These are phyloP conservation scores for Cryptophagus acutangulus DNA, from an alignment of 2,888 invertebrate species.

Conservation along the genomic window DNA sequence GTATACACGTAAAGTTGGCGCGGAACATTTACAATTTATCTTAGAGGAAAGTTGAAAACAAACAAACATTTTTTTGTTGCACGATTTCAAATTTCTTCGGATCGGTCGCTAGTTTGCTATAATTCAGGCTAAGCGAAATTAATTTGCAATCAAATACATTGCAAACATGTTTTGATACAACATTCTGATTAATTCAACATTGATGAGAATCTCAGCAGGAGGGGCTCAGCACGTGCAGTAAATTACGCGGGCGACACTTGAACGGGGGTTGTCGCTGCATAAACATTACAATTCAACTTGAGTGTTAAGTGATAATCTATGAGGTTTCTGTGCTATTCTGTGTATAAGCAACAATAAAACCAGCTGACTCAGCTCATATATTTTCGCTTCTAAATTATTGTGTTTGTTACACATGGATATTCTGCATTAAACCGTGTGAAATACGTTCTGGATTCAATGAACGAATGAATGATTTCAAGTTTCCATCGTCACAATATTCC, in stretches of 20 bases:
- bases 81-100: too few species aligned
- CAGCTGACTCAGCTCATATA: conserved; percentile 4
- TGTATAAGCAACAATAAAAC: conserved; percentile 7
- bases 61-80: too few species aligned
- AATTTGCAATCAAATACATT: conserved; percentile 18
- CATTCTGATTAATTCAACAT: conserved; percentile 20
- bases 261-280: conserved; percentile 6
- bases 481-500: too few species aligned
- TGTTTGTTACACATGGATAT: not conserved
- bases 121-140: conserved; percentile 12
- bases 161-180: conserved; percentile 17
- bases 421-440: too few species aligned
- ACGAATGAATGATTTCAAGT: too few species aligned
- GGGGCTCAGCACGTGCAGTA: conserved; percentile 5
- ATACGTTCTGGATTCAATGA: too few species aligned
- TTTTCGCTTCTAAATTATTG: conserved; percentile 2
- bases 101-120: too few species aligned
- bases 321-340: conserved; percentile 2
- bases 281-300: conserved; percentile 9
- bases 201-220: conserved; percentile 20
- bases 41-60: too few species aligned
- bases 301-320: conserved; percentile 13
- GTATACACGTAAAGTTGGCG: too few species aligned
- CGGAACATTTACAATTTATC: too few species aligned
- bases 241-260: conserved; percentile 6